phyloP scores from a whole-genome alignment of 2,797 vertebrate genomes.

The Helarctos malayanus region DNA sequence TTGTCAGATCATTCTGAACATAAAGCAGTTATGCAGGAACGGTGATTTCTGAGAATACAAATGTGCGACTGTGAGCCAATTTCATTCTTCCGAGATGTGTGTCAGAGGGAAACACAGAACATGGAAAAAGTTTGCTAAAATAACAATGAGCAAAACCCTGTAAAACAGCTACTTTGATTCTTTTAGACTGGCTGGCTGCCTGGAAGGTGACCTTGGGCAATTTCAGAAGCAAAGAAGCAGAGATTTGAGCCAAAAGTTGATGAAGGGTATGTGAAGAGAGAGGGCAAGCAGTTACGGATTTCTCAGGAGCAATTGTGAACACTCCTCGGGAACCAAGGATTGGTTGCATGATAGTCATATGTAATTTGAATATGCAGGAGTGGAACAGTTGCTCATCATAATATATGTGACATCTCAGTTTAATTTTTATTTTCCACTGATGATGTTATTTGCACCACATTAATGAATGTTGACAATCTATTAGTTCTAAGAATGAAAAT shows the following conservation, averaged over 20 bases:
- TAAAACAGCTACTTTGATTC: conserved; percentile 37
- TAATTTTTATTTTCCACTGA: conserved; percentile 54
- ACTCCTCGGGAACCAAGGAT: not conserved
- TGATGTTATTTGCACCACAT: not conserved
- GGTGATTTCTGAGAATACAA: conserved; percentile 15
- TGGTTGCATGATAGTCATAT: not conserved
- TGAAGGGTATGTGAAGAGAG: not conserved
- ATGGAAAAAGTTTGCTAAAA: conserved; percentile 45
- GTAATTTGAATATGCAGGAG: conserved; percentile 8
- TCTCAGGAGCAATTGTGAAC: not conserved
- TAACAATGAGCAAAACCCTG: not conserved
- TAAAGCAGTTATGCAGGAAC: not conserved
- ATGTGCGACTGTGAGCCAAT: not conserved
- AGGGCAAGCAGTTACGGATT: not conserved
- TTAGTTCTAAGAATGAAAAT: conserved; percentile 36
- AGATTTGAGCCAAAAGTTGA: not conserved
- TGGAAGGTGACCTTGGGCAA: not conserved
- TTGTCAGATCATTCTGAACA: not conserved
- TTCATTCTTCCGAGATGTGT: conserved; percentile 31
- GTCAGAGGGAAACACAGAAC: not conserved
- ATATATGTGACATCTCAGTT: not conserved
- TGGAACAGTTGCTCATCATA: not conserved
- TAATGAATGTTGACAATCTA: not conserved
- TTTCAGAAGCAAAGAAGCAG: conserved; percentile 57
- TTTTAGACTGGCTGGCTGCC: not conserved